Base-by-base conservation (phyloP, 2,113 vertebrate genomes). In the Grallaria varia region DNA sequence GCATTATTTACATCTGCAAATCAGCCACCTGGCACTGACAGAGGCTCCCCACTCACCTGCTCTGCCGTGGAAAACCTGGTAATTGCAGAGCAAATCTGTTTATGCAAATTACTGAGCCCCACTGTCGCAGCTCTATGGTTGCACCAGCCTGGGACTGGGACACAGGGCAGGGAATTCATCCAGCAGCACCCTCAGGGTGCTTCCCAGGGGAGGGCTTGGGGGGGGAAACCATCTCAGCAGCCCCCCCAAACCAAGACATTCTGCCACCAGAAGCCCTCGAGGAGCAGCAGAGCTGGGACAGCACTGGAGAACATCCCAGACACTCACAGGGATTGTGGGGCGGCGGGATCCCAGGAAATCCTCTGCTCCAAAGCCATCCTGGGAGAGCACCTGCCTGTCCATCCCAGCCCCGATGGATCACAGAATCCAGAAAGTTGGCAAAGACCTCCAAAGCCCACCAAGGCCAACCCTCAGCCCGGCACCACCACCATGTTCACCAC, bases 31-130 rank as follows among this genome's bases (percentile, higher is more conserved):
- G 23, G 63, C 67, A 42, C 14, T 55, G 49, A 9, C 62, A 17
- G 28, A 35, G 68, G 82, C 56, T 84, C 28, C 47, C 84, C 89
- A 23, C 60, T 33, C 59, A 24, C 75, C 59, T 37, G 8, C 81
- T 69, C 56, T 56, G 84, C 35, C 71, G 39, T 35, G 45, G 63
- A 50, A 89, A 92, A 73, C 40, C 77, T 8, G 37, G 35, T 42
- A 80, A 96, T 31, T 87, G 77, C 88, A 80, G 9, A 94, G 75
- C 71, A 84, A 82, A 93, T 64, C 71, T 79, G 28, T 33, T 91
- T 44, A 87, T 91, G 69, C 80, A 84, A 93, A 92, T 75, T n/a
- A 30, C 58, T 77, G 15, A 64, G 39, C 33, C 33, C 81, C 44
- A 63, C 76, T 94, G 73, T 60, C 80, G 86, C 60, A 69, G 76